Percentiles rank a stretch among this genome's conserved stretches.
Conservation (phyloP, 1,140 invertebrate species). For the Neotoxoptera formosana region DNA sequence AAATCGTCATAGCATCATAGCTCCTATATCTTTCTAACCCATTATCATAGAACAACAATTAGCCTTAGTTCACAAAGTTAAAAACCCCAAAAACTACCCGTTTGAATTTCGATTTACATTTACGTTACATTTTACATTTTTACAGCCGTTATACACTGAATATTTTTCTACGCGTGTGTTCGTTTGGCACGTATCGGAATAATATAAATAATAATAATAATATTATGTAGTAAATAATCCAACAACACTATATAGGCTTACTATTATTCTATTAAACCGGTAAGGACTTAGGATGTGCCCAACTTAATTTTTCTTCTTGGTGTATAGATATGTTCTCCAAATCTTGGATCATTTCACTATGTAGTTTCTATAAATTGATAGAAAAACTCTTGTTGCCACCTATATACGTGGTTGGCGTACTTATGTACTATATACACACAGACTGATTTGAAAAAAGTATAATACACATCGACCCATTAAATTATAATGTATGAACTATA, state of each 20-base stretch:
- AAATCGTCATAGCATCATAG: too few relatives aligned
- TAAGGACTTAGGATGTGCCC: not conserved
- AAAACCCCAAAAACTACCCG: not conserved
- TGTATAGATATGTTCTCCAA: too few relatives aligned
- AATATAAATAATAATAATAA: not conserved
- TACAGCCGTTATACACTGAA: not conserved
- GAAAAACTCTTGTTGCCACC: not conserved
- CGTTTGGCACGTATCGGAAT: not conserved
- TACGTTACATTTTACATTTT: too few relatives aligned
- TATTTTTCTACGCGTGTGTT: not conserved
- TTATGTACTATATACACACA: not conserved
- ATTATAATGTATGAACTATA: not conserved
- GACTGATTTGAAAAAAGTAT: not conserved
- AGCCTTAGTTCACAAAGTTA: not conserved
- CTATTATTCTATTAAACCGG: not conserved
- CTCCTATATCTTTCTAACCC: not conserved
- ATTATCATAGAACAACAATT: not conserved
- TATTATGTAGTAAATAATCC: not conserved
- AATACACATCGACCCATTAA: not conserved
- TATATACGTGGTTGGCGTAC: not conserved
- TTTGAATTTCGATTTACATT: not conserved
- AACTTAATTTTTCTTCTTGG: not conserved
- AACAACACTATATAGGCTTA: not conserved
- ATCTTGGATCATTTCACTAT: too few relatives aligned
- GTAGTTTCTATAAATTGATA: not conserved